Evolutionary conservation across 2,113 vertebrate genomes (phyloP), one percentile per base, ranked within the genome.

Genomic region (Penelope pileata): DNA sequence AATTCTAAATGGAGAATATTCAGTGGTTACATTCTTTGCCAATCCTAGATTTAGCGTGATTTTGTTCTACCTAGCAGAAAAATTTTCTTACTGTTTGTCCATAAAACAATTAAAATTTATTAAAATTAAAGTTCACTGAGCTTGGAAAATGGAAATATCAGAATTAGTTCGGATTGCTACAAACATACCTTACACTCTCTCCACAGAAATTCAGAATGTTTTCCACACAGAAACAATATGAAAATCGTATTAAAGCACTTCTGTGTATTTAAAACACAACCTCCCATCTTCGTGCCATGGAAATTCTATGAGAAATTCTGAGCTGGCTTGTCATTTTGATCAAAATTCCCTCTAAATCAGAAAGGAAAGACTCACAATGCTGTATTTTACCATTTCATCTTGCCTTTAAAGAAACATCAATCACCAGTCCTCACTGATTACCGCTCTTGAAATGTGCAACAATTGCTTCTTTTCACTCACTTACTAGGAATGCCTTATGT

Each of bases 341-440:
- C 48, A 85, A 86, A 88, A 83, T 80, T 83, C 15, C 34, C 63
- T 62, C n/a, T 42, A 90, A 88, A 80, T 59, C 50, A 73, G 19
- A 73, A 29, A 30, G 32, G 38, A 51, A 80, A 59, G 30, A 68
- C 81, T 59, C 70, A 85, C 51, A 87, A 43, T 36, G 74, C 47
- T 76, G 42, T 45, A 68, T 4, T 89, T 63, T 82, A 56, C 47
- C 63, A 82, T 43, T 78, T 89, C 67, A 78, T 67, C 58, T 60
- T 79, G 74, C 48, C 32, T 90, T 78, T 42, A 82, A 62, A 90
- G 74, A 72, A 91, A 93, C 72, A 91, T 64, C 74, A 82, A 53
- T 72, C 81, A 87, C 34, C 10, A 38, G 10, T 64, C 54, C 47
- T 64, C 76, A 88, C 68, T n/a, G 30, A 88, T 54, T 67, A 69